Percentiles rank a stretch among this genome's conserved stretches.
Conservation (phyloP, 2,888 invertebrate genomes). For the Diogma glabrata region DNA sequence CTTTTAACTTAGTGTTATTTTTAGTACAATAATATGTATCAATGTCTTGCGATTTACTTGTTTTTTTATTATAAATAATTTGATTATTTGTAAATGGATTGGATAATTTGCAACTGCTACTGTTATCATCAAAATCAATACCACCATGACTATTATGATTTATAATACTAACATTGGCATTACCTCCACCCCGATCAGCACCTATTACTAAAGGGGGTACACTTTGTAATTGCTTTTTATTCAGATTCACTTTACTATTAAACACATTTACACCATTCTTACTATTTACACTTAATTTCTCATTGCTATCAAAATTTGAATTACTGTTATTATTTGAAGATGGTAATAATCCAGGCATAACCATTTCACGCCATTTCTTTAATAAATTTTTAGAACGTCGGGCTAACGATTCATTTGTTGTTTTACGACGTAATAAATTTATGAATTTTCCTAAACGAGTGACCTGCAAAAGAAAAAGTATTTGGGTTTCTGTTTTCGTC, state of each 20-base stretch:
- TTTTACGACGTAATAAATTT: slow-evolving; percentile 81
- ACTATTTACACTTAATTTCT: background rate
- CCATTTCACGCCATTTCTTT: slow-evolving; percentile 83
- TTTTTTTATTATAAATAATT: no score
- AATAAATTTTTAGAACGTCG: slow-evolving; percentile 84
- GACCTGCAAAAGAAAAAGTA: slow-evolving; percentile 43
- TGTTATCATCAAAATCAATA: slow-evolving; percentile 2
- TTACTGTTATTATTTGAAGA: background rate
- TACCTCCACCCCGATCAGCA: no score
- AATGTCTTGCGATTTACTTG: no score
- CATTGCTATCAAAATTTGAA: background rate
- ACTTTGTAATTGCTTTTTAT: no score
- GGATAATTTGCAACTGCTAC: background rate
- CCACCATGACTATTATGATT: no score
- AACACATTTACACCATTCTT: no score
- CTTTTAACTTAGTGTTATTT: no score
- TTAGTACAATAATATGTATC: no score
- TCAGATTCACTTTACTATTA: no score
- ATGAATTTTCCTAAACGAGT: slow-evolving; percentile 90
- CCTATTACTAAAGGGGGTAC: no score
- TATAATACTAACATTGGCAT: no score
- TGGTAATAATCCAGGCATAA: slow-evolving; percentile 42
- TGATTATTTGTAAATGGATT: background rate
- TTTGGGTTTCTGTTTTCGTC: no score
- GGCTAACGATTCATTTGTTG: slow-evolving; percentile 71